Base-by-base conservation (phyloP, 1,140 invertebrate species). In the Bombus superbus region DNA sequence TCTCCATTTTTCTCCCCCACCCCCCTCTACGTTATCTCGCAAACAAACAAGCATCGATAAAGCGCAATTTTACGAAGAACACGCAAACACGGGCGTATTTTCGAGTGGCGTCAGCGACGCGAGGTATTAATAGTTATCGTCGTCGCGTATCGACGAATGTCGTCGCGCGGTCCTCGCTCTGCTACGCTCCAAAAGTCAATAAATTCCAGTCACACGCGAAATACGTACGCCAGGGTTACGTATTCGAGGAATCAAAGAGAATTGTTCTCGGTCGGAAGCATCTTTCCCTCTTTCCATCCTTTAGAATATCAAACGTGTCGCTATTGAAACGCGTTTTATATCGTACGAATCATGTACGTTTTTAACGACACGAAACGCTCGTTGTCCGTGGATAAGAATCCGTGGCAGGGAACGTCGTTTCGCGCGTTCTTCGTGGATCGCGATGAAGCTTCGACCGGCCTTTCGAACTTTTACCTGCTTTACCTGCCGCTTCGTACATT, bases 231-330 rank as follows among this genome's bases (percentile, higher is more conserved):
- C 28, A 42, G 38, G 32, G 47, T 32, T 4, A n/a, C 25, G 82
- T 32, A 71, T 42, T 40, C 40, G 38, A 15, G 35, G 66, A 84
- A 69, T 84, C 66, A 38, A 79, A 79, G 82, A 59, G 57, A 59
- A 84, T 79, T 78, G 71, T 84, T 47, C 75, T 68, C 75, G 64
- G 9, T 71, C 38, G 75, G 72, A 10, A 59, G 71, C 9, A 35
- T 69, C 15, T 40, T 78, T 83, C 47, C 15, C 25, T 78, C 44
- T 73, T 28, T 83, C 53, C 40, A 42, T 68, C 53, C 18, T 53
- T 25, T 11, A 18, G 5, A 22, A 42, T 42, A 32, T 75, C 59
- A 59, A 64, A 42, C 59, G 10, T 35, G 28, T 40, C 35, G 73
- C 35, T 28, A 25, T 57, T 28, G 28, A 71, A 62, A 42, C 59